Evolutionary conservation across 1,140 invertebrate species (phyloP), one percentile per base, ranked within the genome.

Genomic region (Bombyx mori): DNA sequence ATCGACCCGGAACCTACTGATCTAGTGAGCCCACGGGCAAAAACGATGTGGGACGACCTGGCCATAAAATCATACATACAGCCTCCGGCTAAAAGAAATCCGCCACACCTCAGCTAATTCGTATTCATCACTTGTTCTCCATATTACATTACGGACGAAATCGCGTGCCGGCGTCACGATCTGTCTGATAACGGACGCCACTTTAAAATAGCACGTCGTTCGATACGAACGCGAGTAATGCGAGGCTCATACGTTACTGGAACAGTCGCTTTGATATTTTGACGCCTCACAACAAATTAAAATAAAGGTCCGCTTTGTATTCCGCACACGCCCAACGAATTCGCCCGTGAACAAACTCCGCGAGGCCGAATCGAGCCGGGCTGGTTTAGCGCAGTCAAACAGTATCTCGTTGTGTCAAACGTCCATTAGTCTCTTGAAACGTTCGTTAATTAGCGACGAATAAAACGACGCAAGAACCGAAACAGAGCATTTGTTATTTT

Each of bases 401-500:
- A 54, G 53, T 22, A 22, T 35, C 45, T 3, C 42, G 42, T 51
- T 51, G 12, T 50, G 8, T 22, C 48, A 50, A 7, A 50, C 8
- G 48, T 18, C 8, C n/a, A 50, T 22, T 22, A 22, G 8, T 50
- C 48, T 18, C 26, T 50, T 47, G 6, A 35, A 61, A 67, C 56
- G 55, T 55, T 44, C 44, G 65, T 75, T 80, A 78, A 80, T 80
- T 75, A 71, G 66, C 65, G 12, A 18, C 66, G 64, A 68, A 71
- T 62, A 71, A 68, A 72, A 61, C 58, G 63, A 67, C 54, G 63
- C 66, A 62, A 62, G 66, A 63, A 51, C 45, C 8, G 45, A 79
- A 69, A 76, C 75, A 79, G 73, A 85, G 82, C 83, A 85, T 85
- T 85, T 82, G 79, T 77, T 79, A 75, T 86, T 86, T 86, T 86